Conservation (phyloP, 2,113 vertebrate species). For the Vulpes ferrilata region DNA sequence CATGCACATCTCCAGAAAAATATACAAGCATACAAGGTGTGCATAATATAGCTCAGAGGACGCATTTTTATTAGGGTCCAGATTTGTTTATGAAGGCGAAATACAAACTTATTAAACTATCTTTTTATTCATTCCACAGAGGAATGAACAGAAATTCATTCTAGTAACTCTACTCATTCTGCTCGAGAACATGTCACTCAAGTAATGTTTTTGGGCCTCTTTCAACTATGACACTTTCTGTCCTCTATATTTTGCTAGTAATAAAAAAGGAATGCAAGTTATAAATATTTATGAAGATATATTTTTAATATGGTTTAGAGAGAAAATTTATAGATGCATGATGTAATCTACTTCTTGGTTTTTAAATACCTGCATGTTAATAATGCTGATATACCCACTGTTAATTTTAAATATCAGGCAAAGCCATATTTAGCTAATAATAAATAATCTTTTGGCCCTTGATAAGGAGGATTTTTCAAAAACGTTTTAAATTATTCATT, state of each 20-base stretch:
- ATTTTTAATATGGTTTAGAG: slow-evolving; percentile 77
- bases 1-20: background rate
- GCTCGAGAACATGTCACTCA: background rate
- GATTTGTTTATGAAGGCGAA: background rate
- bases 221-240: background rate
- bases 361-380: slow-evolving; percentile 79
- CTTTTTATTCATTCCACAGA: background rate
- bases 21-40: background rate
- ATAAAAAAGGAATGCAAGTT: slow-evolving; percentile 75
- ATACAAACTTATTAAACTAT: background rate
- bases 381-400: slow-evolving; percentile 69
- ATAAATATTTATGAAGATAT: slow-evolving; percentile 77
- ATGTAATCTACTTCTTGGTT: slow-evolving; percentile 72
- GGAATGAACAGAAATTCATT: background rate
- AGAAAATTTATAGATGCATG: slow-evolving; percentile 73
- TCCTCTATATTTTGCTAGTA: slow-evolving; percentile 54
- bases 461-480: slow-evolving; percentile 69
- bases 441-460: slow-evolving; percentile 68
- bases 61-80: background rate
- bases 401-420: slow-evolving; percentile 79
- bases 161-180: background rate
- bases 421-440: slow-evolving; percentile 65
- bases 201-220: background rate
- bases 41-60: background rate
- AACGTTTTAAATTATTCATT: slow-evolving; percentile 71